Evolutionary conservation across 2,888 invertebrate genomes (phyloP), one percentile per base, ranked within the genome.

Genomic region (Dascillus cervinus): DNA sequence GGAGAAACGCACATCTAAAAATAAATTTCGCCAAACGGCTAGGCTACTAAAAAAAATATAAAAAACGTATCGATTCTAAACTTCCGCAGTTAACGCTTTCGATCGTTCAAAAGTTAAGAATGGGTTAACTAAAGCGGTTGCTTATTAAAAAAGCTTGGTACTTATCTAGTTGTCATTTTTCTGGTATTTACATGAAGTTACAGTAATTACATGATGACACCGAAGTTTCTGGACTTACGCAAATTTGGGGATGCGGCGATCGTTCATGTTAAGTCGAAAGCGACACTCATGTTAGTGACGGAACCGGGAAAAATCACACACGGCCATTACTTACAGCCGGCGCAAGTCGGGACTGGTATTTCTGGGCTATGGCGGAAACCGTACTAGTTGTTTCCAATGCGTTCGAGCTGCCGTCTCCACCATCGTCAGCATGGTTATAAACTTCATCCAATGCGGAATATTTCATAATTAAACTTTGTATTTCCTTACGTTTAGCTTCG

Each of bases 401-500:
- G 25, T 31, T 24, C 11, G 34, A 23, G 59, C 28, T 65, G 63
- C 40, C 62, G 66, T 29, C 68, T 66, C 45, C 56, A 69, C 68
- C 4, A 67, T 66, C 45, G 67, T 68, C 49, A 20, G 53, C 42
- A 34, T 48, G 49, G 58, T 64, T 76, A 60, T 79, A 81, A 34
- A 75, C 75, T 52, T 83, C 82, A 50, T 84, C 84, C 44, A 86
- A 66, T 24, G 82, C 83, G 14, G 84, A 79, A 60, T 88, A 88
- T 60, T 87, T 88, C 70, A 81, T 73, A 39, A 87, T 85, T 36
- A 89, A 68, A 50, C 80, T 79, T 59, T 85, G 82, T 37, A 86
- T 85, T 56, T 89, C 88, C 53, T 87, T 87, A 19, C 88, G 74
- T 49, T 81, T 79, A 5, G 82, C 81, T 58, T 86, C 85, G 23